Conservation (phyloP, 1,140 invertebrate species). For the Polyergus mexicanus region DNA sequence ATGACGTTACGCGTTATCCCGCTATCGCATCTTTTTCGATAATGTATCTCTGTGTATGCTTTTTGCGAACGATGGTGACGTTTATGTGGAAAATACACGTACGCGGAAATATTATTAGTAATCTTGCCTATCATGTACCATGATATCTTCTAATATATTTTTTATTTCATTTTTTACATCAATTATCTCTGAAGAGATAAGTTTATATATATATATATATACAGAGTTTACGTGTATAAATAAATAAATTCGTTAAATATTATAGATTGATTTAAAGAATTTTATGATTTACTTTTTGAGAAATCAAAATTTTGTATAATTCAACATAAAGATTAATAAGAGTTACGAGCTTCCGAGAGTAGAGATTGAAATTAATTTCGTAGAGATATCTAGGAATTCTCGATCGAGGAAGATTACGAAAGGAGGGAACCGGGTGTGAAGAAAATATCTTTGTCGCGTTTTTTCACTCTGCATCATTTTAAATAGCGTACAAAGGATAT, state of each 20-base stretch:
- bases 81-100: slow-evolving; percentile 21
- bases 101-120: slow-evolving; percentile 9
- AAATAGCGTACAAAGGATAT: slow-evolving; percentile 16
- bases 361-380: neutral
- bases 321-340: neutral
- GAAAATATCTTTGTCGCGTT: neutral
- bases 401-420: neutral
- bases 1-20: slow-evolving; percentile 24
- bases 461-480: neutral
- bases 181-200: too few relatives aligned
- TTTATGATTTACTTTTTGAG: neutral
- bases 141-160: neutral
- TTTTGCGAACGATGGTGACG: neutral
- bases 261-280: neutral
- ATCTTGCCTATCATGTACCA: neutral
- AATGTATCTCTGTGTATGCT: slow-evolving; percentile 9
- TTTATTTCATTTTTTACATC: neutral
- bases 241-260: neutral
- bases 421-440: neutral
- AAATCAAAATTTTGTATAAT: neutral
- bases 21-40: slow-evolving; percentile 6
- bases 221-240: too few relatives aligned
- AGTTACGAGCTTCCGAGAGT: neutral
- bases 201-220: too few relatives aligned
- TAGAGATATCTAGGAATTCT: neutral